phyloP scores from a whole-genome alignment of 2,113 vertebrate species.

The Peromyscus polionotus region DNA sequence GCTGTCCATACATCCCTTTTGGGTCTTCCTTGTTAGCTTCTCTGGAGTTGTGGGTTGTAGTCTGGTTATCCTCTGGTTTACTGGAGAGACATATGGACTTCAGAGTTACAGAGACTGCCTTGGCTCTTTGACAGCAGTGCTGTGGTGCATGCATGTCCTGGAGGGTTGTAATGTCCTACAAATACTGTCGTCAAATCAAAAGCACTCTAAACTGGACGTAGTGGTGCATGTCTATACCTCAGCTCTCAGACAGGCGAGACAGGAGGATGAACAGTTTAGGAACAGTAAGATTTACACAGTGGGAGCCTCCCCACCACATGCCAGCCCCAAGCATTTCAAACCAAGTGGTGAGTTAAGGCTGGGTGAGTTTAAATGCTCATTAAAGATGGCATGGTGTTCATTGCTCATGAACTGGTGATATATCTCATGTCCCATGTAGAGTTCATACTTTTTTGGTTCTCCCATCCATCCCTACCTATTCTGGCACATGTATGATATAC shows the following conservation, averaged over 20 bases:
- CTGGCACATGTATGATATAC: background rate
- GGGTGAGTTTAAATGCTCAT: background rate
- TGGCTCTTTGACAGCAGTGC: background rate
- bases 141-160: background rate
- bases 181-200: background rate
- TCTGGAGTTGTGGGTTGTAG: too few species aligned
- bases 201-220: background rate
- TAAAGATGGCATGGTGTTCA: background rate
- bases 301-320: background rate
- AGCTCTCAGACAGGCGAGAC: background rate
- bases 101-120: background rate
- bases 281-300: background rate
- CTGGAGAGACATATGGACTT: background rate
- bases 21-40: too few species aligned
- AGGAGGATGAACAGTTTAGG: background rate
- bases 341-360: background rate
- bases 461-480: background rate
- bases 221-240: background rate
- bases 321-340: background rate
- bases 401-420: background rate
- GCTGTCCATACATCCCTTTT: too few species aligned
- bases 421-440: background rate
- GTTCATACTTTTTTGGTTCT: background rate
- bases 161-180: background rate
- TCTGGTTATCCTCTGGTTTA: too few species aligned